Evolutionary conservation across 2,113 vertebrate genomes (phyloP), one percentile per base, ranked within the genome.

Genomic region (Thinocorus orbignyianus): DNA sequence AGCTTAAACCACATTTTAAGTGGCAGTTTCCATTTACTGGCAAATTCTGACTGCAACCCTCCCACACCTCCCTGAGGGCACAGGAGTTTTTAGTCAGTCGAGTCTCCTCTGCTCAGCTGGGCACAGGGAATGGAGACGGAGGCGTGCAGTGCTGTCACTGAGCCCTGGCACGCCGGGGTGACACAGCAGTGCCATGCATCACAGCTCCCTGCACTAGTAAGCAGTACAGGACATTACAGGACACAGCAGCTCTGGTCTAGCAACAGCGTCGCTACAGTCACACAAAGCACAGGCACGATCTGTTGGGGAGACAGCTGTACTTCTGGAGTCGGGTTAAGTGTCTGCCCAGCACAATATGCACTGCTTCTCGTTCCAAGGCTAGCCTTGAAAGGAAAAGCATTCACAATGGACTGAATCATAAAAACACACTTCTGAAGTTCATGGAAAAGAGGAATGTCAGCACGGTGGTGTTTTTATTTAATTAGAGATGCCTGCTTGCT

Each of bases 401-500:
- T 51, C 68, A 74, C 69, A 73, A 28, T 31, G 77, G 42, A 65
- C 20, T 30, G 35, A 73, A 79, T 55, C 15, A 62, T 84, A 78
- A 76, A 82, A 92, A 81, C 4, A 3, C 25, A 65, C 57, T 85
- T 86, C 90, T 94, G 20, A 88, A 92, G 92, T 80, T 82, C 77
- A 84, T 52, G 13, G 52, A 61, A 91, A 88, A 82, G 26, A 90
- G 28, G 41, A 39, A 81, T 79, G 73, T 79, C 65, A 94, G 37
- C 73, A 78, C 6, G 12, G 49, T 61, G 77, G 54, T 87, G 57
- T 5, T 94, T 41, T 86, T 86, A 94, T 93, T 94, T 93, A 88
- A 96, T 94, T 94, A 92, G 69, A 96, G 52, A 54, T 86, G 25
- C 66, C 30, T 92, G 33, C 57, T 91, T 77, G 55, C 89, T 80